Conservation (phyloP, 2,888 invertebrate species). For the Apodemia duryi region DNA sequence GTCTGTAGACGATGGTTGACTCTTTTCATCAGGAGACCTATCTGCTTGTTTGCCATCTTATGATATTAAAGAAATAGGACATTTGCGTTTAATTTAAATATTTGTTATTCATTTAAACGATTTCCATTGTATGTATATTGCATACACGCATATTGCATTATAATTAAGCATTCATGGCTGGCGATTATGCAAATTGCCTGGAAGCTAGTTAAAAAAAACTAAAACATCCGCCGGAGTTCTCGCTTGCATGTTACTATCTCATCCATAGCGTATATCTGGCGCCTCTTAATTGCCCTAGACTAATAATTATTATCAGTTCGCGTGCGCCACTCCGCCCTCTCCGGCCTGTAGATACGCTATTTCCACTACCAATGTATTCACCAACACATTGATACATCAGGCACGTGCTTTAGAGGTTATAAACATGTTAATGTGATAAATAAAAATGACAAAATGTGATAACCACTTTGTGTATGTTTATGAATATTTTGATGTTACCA, state of each 20-base stretch:
- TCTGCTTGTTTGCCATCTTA: too few relatives aligned
- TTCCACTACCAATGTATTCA: conserved; percentile 34
- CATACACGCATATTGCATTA: neutral
- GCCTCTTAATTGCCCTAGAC: conserved; percentile 73
- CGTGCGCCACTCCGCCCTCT: conserved; percentile 58
- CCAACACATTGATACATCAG: conserved; percentile 33
- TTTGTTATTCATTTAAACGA: too few relatives aligned
- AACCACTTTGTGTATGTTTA: neutral
- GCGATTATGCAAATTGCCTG: conserved; percentile 4
- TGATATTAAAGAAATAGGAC: too few relatives aligned
- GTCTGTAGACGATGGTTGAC: too few relatives aligned
- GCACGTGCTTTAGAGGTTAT: conserved; percentile 49
- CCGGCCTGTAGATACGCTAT: conserved; percentile 48
- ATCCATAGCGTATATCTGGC: conserved; percentile 69
- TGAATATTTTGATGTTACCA: neutral
- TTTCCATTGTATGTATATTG: too few relatives aligned
- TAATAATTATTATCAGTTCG: conserved; percentile 74
- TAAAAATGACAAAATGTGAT: conserved; percentile 18
- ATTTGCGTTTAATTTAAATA: too few relatives aligned
- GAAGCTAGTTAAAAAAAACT: conserved; percentile 2
- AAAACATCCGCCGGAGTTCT: conserved; percentile 11
- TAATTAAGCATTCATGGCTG: neutral
- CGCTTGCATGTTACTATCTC: conserved; percentile 33
- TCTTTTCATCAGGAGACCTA: too few relatives aligned
- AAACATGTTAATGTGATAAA: conserved; percentile 37